phyloP scores from a whole-genome alignment of 2,888 invertebrate species.

The Bedellia somnulentella region DNA sequence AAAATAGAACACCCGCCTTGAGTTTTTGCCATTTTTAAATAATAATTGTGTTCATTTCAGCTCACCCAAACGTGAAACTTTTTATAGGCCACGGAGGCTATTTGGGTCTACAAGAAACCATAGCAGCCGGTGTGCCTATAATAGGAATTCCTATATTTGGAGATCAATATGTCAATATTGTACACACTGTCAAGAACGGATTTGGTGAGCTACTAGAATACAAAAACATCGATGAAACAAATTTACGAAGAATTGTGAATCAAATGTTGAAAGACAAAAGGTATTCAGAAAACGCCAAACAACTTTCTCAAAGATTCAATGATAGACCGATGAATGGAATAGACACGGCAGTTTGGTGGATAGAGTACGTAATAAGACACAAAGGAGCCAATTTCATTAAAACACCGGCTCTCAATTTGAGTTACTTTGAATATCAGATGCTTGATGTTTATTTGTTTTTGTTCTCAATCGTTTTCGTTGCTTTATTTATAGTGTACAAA shows the following conservation, averaged over 20 bases:
- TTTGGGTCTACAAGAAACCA: constrained; percentile 37
- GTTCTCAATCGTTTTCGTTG: constrained; percentile 13
- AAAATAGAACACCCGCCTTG: too few species aligned
- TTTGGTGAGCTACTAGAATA: constrained; percentile 29
- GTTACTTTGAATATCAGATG: constrained; percentile 31
- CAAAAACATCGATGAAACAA: constrained; percentile 20
- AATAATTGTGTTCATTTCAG: constrained; percentile 13
- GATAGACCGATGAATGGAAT: constrained; percentile 13
- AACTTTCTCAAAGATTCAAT: constrained; percentile 11
- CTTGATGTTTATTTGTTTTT: constrained; percentile 51
- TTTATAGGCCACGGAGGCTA: constrained; percentile 44
- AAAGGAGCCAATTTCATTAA: constrained; percentile 14
- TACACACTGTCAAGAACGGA: constrained; percentile 25
- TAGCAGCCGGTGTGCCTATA: constrained; percentile 35
- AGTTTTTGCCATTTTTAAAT: too few species aligned
- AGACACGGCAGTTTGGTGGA: constrained; percentile 14
- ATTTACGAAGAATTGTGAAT: constrained; percentile 24
- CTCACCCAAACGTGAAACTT: constrained; percentile 33
- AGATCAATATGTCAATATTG: constrained; percentile 37
- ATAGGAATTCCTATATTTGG: constrained; percentile 39
- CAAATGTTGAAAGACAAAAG: constrained; percentile 24
- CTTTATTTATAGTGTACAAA: constrained; percentile 7
- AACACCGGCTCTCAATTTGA: constrained; percentile 23
- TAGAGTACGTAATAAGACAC: constrained; percentile 15
- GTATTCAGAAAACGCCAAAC: constrained; percentile 11